A percentile compares a stretch with the other conserved stretches of the same genome.
Conservation (phyloP, 2,797 vertebrate genomes). For the Mergus octosetaceus region DNA sequence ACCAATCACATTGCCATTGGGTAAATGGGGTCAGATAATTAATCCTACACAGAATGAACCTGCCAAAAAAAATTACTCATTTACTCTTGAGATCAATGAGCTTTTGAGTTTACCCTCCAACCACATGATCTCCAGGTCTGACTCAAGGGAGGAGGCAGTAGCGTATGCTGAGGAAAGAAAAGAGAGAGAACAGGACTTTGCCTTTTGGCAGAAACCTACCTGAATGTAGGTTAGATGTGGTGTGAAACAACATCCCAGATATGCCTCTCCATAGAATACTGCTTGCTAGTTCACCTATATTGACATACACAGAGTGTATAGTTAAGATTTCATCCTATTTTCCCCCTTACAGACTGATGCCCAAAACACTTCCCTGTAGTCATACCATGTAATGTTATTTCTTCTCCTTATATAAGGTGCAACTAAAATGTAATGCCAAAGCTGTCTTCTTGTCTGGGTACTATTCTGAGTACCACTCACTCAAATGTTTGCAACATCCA, state of each 20-base stretch:
- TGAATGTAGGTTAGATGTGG: not conserved
- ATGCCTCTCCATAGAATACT: not conserved
- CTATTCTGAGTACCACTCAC: not conserved
- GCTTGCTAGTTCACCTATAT: not conserved
- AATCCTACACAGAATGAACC: not conserved
- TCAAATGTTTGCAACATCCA: fast-evolving
- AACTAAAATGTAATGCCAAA: not conserved
- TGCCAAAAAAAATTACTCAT: not conserved
- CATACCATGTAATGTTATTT: fast-evolving
- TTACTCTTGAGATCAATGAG: not conserved
- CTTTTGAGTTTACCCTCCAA: not conserved
- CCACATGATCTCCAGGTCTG: not conserved
- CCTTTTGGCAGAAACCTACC: not conserved
- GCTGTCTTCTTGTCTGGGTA: not conserved
- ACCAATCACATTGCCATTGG: not conserved
- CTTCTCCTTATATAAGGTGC: not conserved
- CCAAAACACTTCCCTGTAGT: not conserved
- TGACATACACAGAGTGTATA: not conserved
- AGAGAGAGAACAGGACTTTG: not conserved
- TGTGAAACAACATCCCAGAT: not conserved
- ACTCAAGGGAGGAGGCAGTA: not conserved
- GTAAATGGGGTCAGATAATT: constrained; percentile 15
- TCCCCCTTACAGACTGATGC: not conserved
- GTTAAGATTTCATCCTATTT: not conserved
- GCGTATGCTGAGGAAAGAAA: not conserved